Conservation (phyloP, 2,797 vertebrate species). For the Natrix natrix region DNA sequence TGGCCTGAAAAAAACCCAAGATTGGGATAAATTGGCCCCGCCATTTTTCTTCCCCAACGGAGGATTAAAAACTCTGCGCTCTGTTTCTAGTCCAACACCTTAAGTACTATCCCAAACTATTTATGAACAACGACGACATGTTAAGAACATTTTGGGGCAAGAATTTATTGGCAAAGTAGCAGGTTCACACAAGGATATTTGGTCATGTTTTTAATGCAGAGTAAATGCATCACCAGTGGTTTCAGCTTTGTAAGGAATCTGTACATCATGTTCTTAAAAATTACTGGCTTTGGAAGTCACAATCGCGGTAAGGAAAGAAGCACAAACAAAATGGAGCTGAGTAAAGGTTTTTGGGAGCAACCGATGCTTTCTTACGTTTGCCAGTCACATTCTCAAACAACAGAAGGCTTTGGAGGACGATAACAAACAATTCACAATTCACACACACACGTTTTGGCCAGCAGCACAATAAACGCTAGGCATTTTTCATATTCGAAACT, state of each 20-base stretch:
- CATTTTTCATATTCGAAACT: constrained; percentile 41
- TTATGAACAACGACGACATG: constrained; percentile 23
- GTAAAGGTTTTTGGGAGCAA: constrained; percentile 23
- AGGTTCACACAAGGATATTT: constrained; percentile 52
- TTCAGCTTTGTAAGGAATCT: not conserved
- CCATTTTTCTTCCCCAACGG: not conserved
- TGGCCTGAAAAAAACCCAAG: not conserved
- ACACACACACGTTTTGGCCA: constrained; percentile 41
- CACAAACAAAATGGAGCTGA: constrained; percentile 3
- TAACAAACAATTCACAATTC: constrained; percentile 33
- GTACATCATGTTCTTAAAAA: constrained; percentile 39
- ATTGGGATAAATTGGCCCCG: not conserved
- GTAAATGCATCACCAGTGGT: constrained; percentile 32
- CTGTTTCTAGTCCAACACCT: not conserved
- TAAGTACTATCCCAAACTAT: fast-evolving
- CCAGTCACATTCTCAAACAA: constrained; percentile 32
- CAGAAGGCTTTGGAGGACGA: constrained; percentile 34
- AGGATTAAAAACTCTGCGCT: not conserved
- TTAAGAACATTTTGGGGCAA: constrained; percentile 31
- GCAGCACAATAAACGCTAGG: constrained; percentile 46
- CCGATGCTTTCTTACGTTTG: constrained; percentile 22
- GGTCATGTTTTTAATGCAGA: constrained; percentile 49
- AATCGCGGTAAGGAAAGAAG: not conserved
- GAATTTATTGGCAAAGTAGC: constrained; percentile 52
- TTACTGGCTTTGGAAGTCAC: constrained; percentile 15